Percentiles rank a stretch among this genome's conserved stretches.
Conservation (phyloP, 1,140 invertebrate species). For the Heliothis subflexa region DNA sequence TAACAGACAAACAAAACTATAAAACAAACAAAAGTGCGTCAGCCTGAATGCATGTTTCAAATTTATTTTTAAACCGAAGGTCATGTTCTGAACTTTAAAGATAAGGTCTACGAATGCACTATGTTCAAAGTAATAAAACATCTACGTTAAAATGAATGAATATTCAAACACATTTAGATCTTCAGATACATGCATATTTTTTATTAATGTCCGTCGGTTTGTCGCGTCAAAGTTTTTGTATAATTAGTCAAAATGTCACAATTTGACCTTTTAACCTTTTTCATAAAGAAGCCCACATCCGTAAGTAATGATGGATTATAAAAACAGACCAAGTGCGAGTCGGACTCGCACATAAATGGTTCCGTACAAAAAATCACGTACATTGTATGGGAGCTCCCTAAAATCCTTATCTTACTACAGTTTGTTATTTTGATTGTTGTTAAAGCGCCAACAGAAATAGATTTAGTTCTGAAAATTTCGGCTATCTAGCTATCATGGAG, state of each 20-base stretch:
- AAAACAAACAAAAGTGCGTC: background rate
- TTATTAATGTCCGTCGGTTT: background rate
- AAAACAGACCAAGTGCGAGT: background rate
- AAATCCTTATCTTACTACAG: too few relatives aligned
- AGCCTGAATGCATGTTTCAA: background rate
- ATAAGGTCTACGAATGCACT: background rate
- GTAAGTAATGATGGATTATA: background rate
- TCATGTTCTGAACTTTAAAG: conserved; percentile 9
- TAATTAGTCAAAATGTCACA: conserved; percentile 38
- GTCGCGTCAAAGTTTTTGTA: conserved; percentile 10
- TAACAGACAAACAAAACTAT: background rate
- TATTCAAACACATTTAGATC: conserved; percentile 10
- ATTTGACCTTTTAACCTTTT: conserved; percentile 6
- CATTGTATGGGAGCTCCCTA: background rate
- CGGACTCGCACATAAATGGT: too few relatives aligned
- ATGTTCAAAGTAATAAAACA: background rate
- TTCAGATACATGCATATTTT: conserved; percentile 8
- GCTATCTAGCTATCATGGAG: background rate
- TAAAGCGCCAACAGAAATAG: too few relatives aligned
- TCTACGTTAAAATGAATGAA: background rate
- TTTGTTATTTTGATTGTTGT: background rate
- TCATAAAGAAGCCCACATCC: conserved; percentile 20
- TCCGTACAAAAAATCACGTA: too few relatives aligned
- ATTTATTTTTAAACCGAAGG: conserved; percentile 15
- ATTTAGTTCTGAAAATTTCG: background rate